Conservation (phyloP, 2,888 invertebrate genomes). For the Lutraria lutraria region DNA sequence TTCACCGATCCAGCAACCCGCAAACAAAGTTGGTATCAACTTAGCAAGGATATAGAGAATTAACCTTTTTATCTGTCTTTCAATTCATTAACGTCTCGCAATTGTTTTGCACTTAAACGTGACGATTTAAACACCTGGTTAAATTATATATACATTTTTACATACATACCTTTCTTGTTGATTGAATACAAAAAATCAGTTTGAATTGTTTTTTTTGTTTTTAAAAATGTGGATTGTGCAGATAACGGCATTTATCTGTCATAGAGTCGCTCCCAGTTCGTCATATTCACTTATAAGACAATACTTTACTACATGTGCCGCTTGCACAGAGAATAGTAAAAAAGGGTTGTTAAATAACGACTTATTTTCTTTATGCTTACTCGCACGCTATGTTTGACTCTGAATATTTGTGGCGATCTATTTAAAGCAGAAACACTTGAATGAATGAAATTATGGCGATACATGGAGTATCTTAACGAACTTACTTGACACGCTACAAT, state of each 20-base stretch:
- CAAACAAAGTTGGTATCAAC: not conserved
- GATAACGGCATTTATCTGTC: not conserved
- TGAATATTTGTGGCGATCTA: slow-evolving; percentile 4
- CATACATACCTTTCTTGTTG: not conserved
- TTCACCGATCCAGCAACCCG: not conserved
- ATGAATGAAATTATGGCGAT: slow-evolving; percentile 31
- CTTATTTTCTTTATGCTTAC: slow-evolving; percentile 7
- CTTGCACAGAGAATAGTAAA: not conserved
- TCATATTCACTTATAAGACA: not conserved
- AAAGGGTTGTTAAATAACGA: not conserved
- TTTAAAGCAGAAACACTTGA: slow-evolving; percentile 34
- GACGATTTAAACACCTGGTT: slow-evolving; percentile 9
- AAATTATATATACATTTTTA: not conserved
- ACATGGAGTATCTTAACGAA: slow-evolving; percentile 26
- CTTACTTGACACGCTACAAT: slow-evolving; percentile 25
- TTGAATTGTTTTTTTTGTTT: slow-evolving; percentile 11
- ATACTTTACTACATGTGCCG: not conserved
- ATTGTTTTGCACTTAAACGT: slow-evolving; percentile 8
- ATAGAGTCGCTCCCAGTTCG: not conserved
- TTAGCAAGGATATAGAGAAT: not conserved
- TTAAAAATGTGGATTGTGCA: not conserved
- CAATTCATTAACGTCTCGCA: slow-evolving; percentile 11
- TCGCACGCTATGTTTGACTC: slow-evolving; percentile 1
- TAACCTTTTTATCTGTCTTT: slow-evolving; percentile 7
- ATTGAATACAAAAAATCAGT: not conserved